Evolutionary conservation across 1,140 invertebrate genomes (phyloP).

Genomic region (Planococcus citri): DNA sequence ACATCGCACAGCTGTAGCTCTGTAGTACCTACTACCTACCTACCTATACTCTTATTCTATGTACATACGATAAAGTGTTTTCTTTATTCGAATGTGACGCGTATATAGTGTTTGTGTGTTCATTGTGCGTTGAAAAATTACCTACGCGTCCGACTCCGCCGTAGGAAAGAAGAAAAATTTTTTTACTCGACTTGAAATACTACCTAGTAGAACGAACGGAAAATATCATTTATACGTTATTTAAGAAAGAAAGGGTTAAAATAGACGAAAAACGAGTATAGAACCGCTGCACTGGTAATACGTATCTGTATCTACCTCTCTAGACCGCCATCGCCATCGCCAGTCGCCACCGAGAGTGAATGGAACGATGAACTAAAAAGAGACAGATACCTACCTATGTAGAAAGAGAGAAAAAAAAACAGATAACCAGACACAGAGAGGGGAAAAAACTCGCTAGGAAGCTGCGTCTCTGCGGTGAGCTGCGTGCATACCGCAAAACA

Average conservation of each 20-base stretch:
- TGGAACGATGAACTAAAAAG: too few relatives aligned
- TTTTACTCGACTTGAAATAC: background rate
- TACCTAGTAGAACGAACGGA: too few relatives aligned
- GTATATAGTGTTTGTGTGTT: background rate
- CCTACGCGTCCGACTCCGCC: background rate
- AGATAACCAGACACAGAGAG: too few relatives aligned
- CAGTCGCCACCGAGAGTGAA: too few relatives aligned
- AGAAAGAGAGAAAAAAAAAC: too few relatives aligned
- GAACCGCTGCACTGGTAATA: background rate
- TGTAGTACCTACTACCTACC: too few relatives aligned
- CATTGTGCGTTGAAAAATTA: background rate
- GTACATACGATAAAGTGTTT: background rate
- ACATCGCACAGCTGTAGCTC: too few relatives aligned
- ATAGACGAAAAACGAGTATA: background rate
- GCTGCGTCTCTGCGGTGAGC: background rate
- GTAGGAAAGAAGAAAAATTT: background rate
- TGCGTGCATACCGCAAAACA: background rate
- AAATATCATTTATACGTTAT: background rate
- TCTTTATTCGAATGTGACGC: background rate
- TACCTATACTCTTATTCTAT: too few relatives aligned
- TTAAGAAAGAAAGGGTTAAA: slow-evolving; percentile 3
- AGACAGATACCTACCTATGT: too few relatives aligned
- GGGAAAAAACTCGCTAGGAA: background rate
- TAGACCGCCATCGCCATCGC: too few relatives aligned
- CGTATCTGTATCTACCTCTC: too few relatives aligned